Conservation (phyloP, 2,113 vertebrate genomes). For the Callaeas wilsoni region DNA sequence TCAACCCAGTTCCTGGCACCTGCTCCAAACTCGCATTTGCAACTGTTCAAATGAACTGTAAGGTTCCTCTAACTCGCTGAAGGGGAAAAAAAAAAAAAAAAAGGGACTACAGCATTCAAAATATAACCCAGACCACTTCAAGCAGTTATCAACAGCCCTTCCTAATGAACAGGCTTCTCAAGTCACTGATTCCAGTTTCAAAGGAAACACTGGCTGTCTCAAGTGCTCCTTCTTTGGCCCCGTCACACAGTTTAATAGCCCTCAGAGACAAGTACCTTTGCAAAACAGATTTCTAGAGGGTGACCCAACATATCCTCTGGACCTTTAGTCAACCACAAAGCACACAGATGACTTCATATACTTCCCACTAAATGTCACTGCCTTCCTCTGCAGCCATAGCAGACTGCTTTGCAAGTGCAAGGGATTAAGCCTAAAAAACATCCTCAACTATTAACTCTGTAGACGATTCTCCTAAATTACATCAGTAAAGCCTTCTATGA, state of each 20-base stretch:
- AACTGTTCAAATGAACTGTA: not conserved
- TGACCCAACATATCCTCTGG: not conserved
- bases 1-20: not conserved
- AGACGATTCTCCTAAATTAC: not conserved
- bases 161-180: slow-evolving; percentile 2
- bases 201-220: slow-evolving; percentile 32
- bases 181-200: slow-evolving; percentile 34
- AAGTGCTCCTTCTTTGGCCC: not conserved
- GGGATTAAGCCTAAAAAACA: not conserved
- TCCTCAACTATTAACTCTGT: not conserved
- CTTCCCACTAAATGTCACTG: not conserved
- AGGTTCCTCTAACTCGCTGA: not conserved
- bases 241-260: not conserved
- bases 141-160: not conserved
- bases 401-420: not conserved
- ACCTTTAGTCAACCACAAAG: not conserved
- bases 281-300: slow-evolving; percentile 1
- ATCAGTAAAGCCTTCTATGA: not conserved
- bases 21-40: not conserved
- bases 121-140: slow-evolving; percentile 33
- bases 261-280: not conserved
- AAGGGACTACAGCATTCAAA: not conserved
- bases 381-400: not conserved
- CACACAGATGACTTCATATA: not conserved
- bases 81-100: not conserved